Conservation (phyloP, 2,113 vertebrate species). For the Capra hircus region DNA sequence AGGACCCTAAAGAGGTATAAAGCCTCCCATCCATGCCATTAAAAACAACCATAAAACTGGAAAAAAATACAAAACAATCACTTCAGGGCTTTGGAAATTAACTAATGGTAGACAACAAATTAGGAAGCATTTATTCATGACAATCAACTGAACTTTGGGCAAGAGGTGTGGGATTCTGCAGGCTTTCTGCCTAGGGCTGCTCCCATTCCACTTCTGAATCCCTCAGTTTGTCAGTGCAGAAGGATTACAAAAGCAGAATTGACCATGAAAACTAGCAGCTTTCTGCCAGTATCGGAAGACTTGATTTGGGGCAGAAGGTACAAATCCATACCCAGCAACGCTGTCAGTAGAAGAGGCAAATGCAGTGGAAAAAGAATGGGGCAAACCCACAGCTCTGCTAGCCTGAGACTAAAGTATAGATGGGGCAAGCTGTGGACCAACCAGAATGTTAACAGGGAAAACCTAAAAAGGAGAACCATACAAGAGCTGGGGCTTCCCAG, state of each 20-base stretch:
- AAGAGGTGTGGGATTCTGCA: not conserved
- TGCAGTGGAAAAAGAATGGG: not conserved
- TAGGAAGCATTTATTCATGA: not conserved
- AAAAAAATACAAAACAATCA: not conserved
- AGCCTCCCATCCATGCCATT: not conserved
- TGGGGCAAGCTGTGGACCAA: not conserved
- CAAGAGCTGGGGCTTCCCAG: not conserved
- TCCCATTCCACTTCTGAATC: not conserved
- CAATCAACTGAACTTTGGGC: not conserved
- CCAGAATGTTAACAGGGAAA: not conserved
- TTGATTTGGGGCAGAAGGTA: not conserved
- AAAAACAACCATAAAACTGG: not conserved
- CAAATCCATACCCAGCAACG: not conserved
- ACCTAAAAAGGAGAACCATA: not conserved
- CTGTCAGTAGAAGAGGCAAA: not conserved
- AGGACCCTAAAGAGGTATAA: not conserved
- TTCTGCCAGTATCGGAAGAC: not conserved
- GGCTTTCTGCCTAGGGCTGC: not conserved
- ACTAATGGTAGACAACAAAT: not conserved
- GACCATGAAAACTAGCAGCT: not conserved
- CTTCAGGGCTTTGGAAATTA: not conserved
- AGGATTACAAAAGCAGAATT: not conserved
- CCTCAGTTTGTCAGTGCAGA: not conserved
- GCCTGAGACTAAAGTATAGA: not conserved
- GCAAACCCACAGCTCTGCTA: not conserved